A percentile compares a stretch with the other conserved stretches of the same genome.
Conservation (phyloP, 2,113 vertebrate genomes). For the Cyanoderma ruficeps region DNA sequence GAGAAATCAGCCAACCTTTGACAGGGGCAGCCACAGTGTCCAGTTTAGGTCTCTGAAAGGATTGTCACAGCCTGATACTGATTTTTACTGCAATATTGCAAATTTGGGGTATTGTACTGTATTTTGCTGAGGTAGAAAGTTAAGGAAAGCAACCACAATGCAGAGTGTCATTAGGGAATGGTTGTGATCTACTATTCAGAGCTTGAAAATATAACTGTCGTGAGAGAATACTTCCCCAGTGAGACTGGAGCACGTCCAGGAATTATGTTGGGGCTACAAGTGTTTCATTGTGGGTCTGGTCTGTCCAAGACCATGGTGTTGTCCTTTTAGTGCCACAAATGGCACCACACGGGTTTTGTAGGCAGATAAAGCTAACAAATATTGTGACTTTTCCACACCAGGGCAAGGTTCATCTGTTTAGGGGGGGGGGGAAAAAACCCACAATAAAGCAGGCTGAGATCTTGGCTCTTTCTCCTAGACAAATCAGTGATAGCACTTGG, state of each 20-base stretch:
- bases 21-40: fast-evolving
- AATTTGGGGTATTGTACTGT: not conserved
- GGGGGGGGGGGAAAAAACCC: not conserved
- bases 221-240: not conserved
- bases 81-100: not conserved
- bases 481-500: not conserved
- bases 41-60: not conserved
- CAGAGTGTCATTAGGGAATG: not conserved
- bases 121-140: not conserved
- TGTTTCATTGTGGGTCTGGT: not conserved
- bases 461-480: not conserved
- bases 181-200: not conserved
- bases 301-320: not conserved
- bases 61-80: not conserved
- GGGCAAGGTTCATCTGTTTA: not conserved
- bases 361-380: not conserved
- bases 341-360: not conserved
- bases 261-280: fast-evolving
- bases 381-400: not conserved
- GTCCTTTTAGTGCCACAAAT: not conserved
- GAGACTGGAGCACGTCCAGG: not conserved
- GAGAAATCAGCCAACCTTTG: not conserved
- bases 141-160: not conserved
- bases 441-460: not conserved
- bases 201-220: not conserved